A percentile compares a stretch with the other conserved stretches of the same genome.
Conservation (phyloP, 2,888 invertebrate species). For the Liopterus haemorrhoidalis region DNA sequence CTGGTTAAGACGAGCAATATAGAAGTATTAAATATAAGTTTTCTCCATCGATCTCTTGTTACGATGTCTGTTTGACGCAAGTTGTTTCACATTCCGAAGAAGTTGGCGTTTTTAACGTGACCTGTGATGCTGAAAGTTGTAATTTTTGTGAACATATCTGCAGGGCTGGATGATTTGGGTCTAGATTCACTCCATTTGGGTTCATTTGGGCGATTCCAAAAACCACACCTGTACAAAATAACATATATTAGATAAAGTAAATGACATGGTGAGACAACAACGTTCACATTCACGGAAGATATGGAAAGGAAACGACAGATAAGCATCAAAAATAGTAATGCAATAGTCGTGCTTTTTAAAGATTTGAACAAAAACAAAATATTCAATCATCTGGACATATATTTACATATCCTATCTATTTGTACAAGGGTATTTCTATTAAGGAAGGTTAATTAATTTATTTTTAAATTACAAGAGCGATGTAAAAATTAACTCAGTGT, state of each 20-base stretch:
- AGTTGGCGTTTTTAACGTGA: conserved; percentile 19
- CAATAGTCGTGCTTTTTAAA: no score
- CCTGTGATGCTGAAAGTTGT: conserved; percentile 41
- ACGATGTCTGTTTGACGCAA: conserved; percentile 1
- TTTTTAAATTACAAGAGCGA: no score
- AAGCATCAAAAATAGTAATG: no score
- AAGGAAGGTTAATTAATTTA: no score
- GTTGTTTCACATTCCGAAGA: conserved; percentile 36
- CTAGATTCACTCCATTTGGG: conserved; percentile 58
- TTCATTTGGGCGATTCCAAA: conserved; percentile 57
- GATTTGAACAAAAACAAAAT: no score
- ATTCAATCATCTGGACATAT: no score
- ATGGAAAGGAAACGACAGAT: conserved; percentile 1
- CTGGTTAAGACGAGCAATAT: background rate
- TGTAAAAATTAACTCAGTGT: no score
- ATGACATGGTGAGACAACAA: background rate
- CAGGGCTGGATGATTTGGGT: conserved; percentile 58
- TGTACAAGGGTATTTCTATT: no score
- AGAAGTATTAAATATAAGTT: background rate
- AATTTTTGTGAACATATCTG: conserved; percentile 51
- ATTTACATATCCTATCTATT: no score
- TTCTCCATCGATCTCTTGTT: background rate
- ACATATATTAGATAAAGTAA: conserved; percentile 1
- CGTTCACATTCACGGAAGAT: background rate
- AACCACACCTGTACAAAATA: conserved; percentile 8